A percentile compares a stretch with the other conserved stretches of the same genome.
These are phyloP conservation scores for Sinocyclocheilus maitianheensis DNA, from an alignment of 2,113 vertebrate genomes.

Conservation along the genomic window DNA sequence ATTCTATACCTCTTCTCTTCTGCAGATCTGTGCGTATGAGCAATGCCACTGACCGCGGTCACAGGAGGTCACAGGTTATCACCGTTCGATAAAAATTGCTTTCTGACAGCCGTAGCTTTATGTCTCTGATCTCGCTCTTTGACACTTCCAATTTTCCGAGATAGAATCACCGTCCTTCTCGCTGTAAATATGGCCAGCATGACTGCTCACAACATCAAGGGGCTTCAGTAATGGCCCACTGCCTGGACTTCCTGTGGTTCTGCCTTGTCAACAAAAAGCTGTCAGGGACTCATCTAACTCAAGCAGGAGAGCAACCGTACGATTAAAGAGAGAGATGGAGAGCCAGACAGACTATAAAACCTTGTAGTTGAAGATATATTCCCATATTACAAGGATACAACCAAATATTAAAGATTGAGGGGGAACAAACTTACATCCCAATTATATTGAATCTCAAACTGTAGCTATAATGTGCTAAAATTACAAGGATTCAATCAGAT, in stretches of 20 bases:
- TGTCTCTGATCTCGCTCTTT: conserved; percentile 32
- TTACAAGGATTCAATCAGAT: not conserved
- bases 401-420: not conserved
- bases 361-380: not conserved
- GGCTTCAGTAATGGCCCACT: conserved; percentile 45
- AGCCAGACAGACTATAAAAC: conserved; percentile 13
- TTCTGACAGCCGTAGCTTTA: conserved; percentile 27
- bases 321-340: conserved; percentile 31
- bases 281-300: conserved; percentile 35
- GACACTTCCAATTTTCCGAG: conserved; percentile 47
- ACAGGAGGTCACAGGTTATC: conserved; percentile 39
- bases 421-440: not conserved
- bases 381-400: not conserved
- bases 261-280: conserved; percentile 52
- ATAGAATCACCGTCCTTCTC: conserved; percentile 44
- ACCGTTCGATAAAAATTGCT: conserved; percentile 17
- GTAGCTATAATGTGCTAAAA: not conserved
- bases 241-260: conserved; percentile 36
- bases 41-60: not conserved
- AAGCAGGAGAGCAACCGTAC: conserved; percentile 11
- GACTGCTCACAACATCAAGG: conserved; percentile 34
- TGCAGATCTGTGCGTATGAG: not conserved
- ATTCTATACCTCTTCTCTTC: conserved; percentile 20
- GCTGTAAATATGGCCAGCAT: conserved; percentile 44
- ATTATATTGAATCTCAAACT: not conserved